phyloP scores from a whole-genome alignment of 2,888 invertebrate genomes.

The Andrena minutula region DNA sequence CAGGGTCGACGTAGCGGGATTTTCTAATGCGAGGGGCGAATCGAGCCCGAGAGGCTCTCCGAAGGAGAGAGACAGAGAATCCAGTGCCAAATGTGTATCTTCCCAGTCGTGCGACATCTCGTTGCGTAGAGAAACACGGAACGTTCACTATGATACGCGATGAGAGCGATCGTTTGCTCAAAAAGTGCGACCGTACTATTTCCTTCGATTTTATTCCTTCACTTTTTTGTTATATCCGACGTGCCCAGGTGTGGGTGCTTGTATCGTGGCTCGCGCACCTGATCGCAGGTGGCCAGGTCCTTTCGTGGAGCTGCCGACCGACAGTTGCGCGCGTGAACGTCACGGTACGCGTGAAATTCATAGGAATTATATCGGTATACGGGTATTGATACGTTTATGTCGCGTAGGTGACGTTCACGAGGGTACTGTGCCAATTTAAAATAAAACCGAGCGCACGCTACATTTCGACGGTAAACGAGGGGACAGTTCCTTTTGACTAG shows the following conservation, averaged over 20 bases:
- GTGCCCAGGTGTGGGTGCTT: constrained; percentile 45
- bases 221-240: constrained; percentile 42
- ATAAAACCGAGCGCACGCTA: neutral
- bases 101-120: constrained; percentile 63
- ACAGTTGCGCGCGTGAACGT: constrained; percentile 36
- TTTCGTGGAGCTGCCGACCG: constrained; percentile 2
- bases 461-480: neutral
- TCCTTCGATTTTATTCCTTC: constrained; percentile 54
- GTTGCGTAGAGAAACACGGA: constrained; percentile 46
- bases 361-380: constrained; percentile 60
- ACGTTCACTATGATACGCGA: constrained; percentile 61
- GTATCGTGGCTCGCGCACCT: constrained; percentile 25
- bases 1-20: constrained; percentile 21
- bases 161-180: constrained; percentile 72
- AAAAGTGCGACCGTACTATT: constrained; percentile 69
- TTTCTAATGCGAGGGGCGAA: constrained; percentile 28
- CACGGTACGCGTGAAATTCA: constrained; percentile 36
- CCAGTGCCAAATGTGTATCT: constrained; percentile 79
- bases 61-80: constrained; percentile 52
- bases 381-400: constrained; percentile 55
- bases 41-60: constrained; percentile 36
- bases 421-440: neutral
- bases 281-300: neutral
- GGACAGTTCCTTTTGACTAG: constrained; percentile 1
- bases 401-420: constrained; percentile 40